These are phyloP conservation scores for Eurytoma californica DNA, from an alignment of 2,888 invertebrate genomes.

Conservation along the genomic window DNA sequence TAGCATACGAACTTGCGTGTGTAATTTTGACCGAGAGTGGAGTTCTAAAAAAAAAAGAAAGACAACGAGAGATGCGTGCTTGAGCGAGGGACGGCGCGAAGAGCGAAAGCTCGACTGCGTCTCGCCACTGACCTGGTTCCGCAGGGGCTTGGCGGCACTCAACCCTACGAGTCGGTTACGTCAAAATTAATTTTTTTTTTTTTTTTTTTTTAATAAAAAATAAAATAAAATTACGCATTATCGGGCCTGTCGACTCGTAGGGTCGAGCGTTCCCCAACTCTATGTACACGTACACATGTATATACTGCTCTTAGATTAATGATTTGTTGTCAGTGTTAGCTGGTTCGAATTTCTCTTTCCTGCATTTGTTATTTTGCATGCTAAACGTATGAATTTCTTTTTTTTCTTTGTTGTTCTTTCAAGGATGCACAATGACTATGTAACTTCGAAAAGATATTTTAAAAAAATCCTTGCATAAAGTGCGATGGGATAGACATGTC, in stretches of 20 bases:
- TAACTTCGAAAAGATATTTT: slow-evolving; percentile 66
- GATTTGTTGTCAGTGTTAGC: slow-evolving; percentile 57
- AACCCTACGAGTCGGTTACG: slow-evolving; percentile 40
- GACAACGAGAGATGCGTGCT: slow-evolving; percentile 32
- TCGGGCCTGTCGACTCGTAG: slow-evolving; percentile 22
- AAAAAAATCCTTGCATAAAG: slow-evolving; percentile 53
- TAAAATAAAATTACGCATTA: background rate
- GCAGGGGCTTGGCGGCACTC: slow-evolving; percentile 30
- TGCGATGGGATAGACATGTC: slow-evolving; percentile 36
- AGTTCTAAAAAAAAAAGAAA: slow-evolving; percentile 24
- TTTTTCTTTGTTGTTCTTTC: slow-evolving; percentile 71
- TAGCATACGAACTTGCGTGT: background rate
- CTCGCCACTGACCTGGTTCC: slow-evolving; percentile 47
- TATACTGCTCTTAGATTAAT: slow-evolving; percentile 55
- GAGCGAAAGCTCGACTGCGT: slow-evolving; percentile 45
- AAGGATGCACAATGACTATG: slow-evolving; percentile 76
- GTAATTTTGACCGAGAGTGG: slow-evolving; percentile 19
- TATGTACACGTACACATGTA: slow-evolving; percentile 41
- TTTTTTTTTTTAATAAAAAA: background rate
- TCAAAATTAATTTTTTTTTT: background rate
- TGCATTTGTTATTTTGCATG: slow-evolving; percentile 69
- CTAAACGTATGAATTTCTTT: slow-evolving; percentile 67
- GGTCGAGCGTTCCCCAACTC: slow-evolving; percentile 10
- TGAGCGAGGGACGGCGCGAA: slow-evolving; percentile 12
- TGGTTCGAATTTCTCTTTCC: slow-evolving; percentile 55